Conservation (phyloP, 2,797 vertebrate species). For the Melanotaenia boesemani region DNA sequence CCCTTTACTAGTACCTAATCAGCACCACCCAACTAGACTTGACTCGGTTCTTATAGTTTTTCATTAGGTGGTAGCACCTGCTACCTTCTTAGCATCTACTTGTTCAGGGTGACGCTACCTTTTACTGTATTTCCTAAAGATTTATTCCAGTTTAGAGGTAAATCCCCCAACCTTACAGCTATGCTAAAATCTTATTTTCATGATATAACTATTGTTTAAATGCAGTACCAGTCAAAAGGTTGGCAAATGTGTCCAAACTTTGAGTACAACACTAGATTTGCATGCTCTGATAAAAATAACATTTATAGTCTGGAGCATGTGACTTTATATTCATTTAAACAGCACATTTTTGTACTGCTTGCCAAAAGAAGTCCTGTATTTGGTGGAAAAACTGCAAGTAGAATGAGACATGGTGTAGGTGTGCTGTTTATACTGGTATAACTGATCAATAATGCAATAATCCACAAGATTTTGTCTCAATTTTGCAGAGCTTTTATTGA, state of each 20-base stretch:
- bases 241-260: neutral
- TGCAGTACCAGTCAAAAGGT: neutral
- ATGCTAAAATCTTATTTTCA: too few relatives aligned
- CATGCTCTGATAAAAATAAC: neutral
- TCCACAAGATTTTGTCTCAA: neutral
- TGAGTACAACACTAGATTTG: neutral
- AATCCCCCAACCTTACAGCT: too few relatives aligned
- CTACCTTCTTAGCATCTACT: too few relatives aligned
- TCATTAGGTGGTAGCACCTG: too few relatives aligned
- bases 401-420: neutral
- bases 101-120: too few relatives aligned
- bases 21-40: neutral
- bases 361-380: neutral
- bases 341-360: neutral
- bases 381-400: neutral
- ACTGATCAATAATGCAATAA: neutral
- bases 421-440: neutral
- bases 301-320: neutral
- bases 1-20: neutral
- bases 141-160: too few relatives aligned
- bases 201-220: too few relatives aligned
- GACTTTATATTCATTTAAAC: too few relatives aligned
- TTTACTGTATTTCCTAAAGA: too few relatives aligned
- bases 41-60: neutral
- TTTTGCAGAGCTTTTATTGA: conserved; percentile 7